Conservation (phyloP, 2,797 vertebrate species). For the Xerus rutilus region DNA sequence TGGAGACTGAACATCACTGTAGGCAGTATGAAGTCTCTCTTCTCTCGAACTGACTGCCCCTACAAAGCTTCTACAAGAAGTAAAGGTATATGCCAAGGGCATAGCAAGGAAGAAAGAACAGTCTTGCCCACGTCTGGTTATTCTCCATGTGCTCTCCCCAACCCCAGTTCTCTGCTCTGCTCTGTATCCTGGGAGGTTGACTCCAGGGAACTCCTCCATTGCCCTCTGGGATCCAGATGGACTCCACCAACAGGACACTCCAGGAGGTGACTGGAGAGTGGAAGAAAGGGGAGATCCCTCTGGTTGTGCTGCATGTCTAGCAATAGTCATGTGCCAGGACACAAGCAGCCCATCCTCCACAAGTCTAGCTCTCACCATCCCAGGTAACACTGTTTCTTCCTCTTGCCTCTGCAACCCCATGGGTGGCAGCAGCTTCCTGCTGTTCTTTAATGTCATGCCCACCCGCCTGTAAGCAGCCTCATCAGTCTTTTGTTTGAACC, state of each 20-base stretch:
- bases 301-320: background rate
- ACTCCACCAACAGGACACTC: background rate
- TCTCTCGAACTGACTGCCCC: background rate
- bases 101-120: constrained; percentile 60
- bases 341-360: background rate
- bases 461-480: background rate
- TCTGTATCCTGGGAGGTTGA: background rate
- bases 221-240: background rate
- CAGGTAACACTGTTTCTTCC: background rate
- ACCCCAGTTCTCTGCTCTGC: background rate
- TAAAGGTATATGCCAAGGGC: background rate
- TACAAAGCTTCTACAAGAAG: constrained; percentile 75
- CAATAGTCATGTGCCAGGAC: rapidly evolving
- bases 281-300: background rate
- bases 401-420: background rate
- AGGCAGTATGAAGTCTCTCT: constrained; percentile 53
- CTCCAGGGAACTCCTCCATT: background rate
- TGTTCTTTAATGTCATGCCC: background rate
- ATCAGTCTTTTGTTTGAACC: background rate
- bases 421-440: background rate
- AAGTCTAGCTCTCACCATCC: background rate
- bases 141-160: background rate
- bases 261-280: background rate
- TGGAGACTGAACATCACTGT: constrained; percentile 78
- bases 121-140: background rate